These are phyloP conservation scores for Rhagophthalmus giganteus DNA, from an alignment of 2,888 invertebrate genomes.

Conservation along the genomic window DNA sequence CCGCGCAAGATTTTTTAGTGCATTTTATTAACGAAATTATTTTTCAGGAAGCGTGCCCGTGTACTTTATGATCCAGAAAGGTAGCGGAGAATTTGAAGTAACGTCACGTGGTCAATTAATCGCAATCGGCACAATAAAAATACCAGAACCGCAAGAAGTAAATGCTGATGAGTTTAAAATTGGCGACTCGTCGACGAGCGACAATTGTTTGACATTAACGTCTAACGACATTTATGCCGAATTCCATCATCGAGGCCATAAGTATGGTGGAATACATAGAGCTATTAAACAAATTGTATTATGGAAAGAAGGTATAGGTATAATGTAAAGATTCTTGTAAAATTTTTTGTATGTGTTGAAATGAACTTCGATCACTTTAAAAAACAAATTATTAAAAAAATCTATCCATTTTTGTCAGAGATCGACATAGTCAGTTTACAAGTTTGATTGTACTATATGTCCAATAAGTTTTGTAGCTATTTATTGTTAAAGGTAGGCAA, in stretches of 20 bases:
- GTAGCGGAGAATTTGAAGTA: constrained; percentile 53
- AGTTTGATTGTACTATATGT: too few relatives aligned
- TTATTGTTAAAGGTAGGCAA: too few relatives aligned
- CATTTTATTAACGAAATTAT: not conserved
- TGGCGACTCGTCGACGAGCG: constrained; percentile 52
- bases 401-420: too few relatives aligned
- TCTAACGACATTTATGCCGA: constrained; percentile 72
- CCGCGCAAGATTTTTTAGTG: not conserved
- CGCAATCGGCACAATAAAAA: constrained; percentile 69
- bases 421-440: too few relatives aligned
- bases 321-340: too few relatives aligned
- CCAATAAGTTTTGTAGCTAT: too few relatives aligned
- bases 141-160: constrained; percentile 61
- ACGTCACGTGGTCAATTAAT: constrained; percentile 64
- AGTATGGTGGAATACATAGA: constrained; percentile 47
- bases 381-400: too few relatives aligned
- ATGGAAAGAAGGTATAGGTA: constrained; percentile 51
- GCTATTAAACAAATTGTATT: constrained; percentile 44
- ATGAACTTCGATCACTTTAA: too few relatives aligned
- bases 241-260: constrained; percentile 71
- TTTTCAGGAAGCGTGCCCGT: constrained; percentile 49
- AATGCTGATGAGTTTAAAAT: constrained; percentile 57
- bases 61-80: constrained; percentile 52
- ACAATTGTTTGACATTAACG: constrained; percentile 58
- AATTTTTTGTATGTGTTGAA: too few relatives aligned